These are phyloP conservation scores for Bovichtus diacanthus DNA, from an alignment of 2,797 vertebrate species.

Conservation along the genomic window DNA sequence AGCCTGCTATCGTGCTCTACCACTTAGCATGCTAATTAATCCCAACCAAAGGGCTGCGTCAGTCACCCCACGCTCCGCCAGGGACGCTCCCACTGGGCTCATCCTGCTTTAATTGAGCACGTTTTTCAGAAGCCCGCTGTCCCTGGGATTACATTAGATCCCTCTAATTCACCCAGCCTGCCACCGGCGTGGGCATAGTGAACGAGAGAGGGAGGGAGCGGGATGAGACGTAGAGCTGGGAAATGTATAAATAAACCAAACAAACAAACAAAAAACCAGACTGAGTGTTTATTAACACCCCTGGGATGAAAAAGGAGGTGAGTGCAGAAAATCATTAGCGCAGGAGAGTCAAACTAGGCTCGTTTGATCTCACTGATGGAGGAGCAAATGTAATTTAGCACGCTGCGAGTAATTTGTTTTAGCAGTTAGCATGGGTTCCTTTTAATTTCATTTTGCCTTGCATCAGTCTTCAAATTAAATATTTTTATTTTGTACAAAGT, in stretches of 20 bases:
- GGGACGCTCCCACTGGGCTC: slow-evolving; percentile 83
- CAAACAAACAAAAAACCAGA: slow-evolving; percentile 81
- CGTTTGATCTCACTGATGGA: slow-evolving; percentile 87
- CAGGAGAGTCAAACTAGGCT: slow-evolving; percentile 82
- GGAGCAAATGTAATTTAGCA: slow-evolving; percentile 87
- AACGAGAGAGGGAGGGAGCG: slow-evolving; percentile 49
- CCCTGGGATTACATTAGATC: slow-evolving; percentile 84
- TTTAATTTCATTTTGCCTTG: slow-evolving; percentile 87
- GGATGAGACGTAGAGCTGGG: slow-evolving; percentile 59
- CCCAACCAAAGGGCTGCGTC: slow-evolving; percentile 83
- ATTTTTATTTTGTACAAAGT: slow-evolving; percentile 86
- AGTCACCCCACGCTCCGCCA: slow-evolving; percentile 81
- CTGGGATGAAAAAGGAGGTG: slow-evolving; percentile 85
- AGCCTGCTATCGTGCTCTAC: slow-evolving; percentile 72
- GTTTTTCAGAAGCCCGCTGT: slow-evolving; percentile 79
- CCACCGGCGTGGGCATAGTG: slow-evolving; percentile 68
- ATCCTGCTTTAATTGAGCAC: slow-evolving; percentile 86
- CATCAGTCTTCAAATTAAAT: slow-evolving; percentile 85
- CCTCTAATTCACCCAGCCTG: slow-evolving; percentile 78
- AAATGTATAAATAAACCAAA: slow-evolving; percentile 84
- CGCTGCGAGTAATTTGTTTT: slow-evolving; percentile 86
- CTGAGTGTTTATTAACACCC: slow-evolving; percentile 86
- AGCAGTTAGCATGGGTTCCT: slow-evolving; percentile 86
- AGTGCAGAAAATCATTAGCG: slow-evolving; percentile 88
- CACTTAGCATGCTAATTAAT: slow-evolving; percentile 88